Percentiles rank a stretch among this genome's conserved stretches.
These are phyloP conservation scores for Pinna nobilis DNA, from an alignment of 1,140 invertebrate species.

Conservation along the genomic window DNA sequence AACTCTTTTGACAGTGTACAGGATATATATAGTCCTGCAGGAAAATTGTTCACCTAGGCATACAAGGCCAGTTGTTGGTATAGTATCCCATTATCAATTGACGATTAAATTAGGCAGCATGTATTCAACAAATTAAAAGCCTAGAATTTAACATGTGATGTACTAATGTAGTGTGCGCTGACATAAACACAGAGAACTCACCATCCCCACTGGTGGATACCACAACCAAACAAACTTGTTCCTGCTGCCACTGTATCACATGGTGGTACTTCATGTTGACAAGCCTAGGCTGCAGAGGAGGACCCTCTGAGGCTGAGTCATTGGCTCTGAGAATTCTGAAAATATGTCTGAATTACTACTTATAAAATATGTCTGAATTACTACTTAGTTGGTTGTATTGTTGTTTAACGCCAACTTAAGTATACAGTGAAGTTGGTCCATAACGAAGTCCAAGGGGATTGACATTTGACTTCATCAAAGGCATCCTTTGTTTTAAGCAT, in stretches of 20 bases:
- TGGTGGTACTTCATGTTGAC: constrained; percentile 50
- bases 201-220: constrained; percentile 67
- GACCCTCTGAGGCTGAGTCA: background rate
- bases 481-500: no score
- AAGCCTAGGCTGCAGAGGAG: constrained; percentile 49
- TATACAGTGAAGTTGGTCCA: no score
- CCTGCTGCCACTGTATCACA: constrained; percentile 37
- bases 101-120: background rate
- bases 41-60: no score
- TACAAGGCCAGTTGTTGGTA: background rate
- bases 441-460: no score
- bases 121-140: background rate
- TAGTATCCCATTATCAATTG: background rate
- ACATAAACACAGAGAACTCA: constrained; percentile 13
- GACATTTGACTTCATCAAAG: no score
- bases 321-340: no score
- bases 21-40: no score
- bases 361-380: no score
- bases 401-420: no score
- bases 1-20: no score
- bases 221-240: constrained; percentile 54
- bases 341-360: no score
- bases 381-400: no score
- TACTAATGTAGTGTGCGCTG: background rate
- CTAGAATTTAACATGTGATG: background rate